phyloP scores from a whole-genome alignment of 2,888 invertebrate genomes.

The Epirrhoe tristata region DNA sequence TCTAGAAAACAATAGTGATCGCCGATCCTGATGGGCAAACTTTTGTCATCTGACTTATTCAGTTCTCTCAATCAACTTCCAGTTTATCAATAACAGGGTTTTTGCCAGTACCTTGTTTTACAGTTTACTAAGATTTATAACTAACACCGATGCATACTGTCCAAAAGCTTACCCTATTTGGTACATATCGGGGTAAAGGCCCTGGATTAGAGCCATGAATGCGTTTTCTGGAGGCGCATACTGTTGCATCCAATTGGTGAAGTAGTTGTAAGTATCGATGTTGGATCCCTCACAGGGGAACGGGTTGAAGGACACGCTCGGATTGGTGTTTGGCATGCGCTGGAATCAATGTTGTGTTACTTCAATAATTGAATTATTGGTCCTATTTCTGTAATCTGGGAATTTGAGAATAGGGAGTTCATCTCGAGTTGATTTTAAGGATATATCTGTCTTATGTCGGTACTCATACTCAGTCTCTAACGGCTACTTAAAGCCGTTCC shows the following conservation, averaged over 20 bases:
- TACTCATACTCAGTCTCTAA: no score
- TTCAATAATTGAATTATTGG: not conserved
- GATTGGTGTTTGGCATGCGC: constrained; percentile 18
- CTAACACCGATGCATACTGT: constrained; percentile 17
- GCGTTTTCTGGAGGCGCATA: not conserved
- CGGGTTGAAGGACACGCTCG: constrained; percentile 34
- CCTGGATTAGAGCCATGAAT: constrained; percentile 16
- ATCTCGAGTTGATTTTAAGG: no score
- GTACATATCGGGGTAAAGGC: constrained; percentile 21
- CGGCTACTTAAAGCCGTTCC: no score
- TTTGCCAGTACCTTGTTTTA: constrained; percentile 6
- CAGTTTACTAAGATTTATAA: constrained; percentile 10
- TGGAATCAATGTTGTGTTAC: constrained; percentile 13
- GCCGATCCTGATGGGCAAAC: no score
- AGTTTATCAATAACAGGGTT: not conserved
- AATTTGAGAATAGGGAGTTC: no score
- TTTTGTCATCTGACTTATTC: no score
- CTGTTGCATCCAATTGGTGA: constrained; percentile 1
- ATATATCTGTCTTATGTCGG: no score
- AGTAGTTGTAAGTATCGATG: constrained; percentile 28
- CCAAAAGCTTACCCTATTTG: constrained; percentile 24
- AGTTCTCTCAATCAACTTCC: no score
- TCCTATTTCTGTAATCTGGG: no score
- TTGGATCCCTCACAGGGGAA: constrained; percentile 14
- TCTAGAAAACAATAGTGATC: no score